Evolutionary conservation across 2,113 vertebrate genomes (phyloP).

Genomic region (Camelus dromedarius): DNA sequence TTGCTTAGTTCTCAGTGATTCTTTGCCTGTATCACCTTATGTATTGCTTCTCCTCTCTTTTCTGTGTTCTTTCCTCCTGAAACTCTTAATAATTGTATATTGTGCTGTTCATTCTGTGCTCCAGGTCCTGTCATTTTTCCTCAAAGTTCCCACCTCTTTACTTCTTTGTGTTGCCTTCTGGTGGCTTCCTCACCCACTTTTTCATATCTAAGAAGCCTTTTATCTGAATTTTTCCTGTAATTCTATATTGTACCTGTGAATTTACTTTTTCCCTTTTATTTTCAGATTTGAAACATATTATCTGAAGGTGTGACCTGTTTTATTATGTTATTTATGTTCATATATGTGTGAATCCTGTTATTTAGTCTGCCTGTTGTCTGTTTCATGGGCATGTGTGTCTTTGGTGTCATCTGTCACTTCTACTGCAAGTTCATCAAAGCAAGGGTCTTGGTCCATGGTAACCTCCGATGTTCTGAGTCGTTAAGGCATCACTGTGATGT

Average conservation of each 20-base stretch:
- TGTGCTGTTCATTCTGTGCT: neutral
- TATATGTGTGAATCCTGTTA: neutral
- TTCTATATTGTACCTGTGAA: neutral
- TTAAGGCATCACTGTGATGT: neutral
- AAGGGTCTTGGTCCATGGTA: neutral
- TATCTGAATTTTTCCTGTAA: neutral
- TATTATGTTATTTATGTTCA: neutral
- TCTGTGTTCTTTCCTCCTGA: neutral
- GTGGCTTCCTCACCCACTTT: neutral
- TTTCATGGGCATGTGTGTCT: neutral
- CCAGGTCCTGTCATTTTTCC: neutral
- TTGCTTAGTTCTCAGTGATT: neutral
- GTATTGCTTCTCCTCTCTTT: neutral
- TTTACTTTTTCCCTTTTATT: neutral
- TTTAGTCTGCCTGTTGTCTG: neutral
- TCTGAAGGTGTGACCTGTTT: neutral
- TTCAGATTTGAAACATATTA: neutral
- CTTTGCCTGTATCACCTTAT: fast-evolving
- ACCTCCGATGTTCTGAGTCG: neutral
- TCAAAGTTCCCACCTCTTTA: neutral
- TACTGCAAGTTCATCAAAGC: neutral
- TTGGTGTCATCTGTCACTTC: neutral
- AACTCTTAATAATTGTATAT: neutral
- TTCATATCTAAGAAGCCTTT: neutral
- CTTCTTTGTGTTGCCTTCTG: neutral